Conservation (phyloP, 2,888 invertebrate genomes). For the Drosophila niveifrons region DNA sequence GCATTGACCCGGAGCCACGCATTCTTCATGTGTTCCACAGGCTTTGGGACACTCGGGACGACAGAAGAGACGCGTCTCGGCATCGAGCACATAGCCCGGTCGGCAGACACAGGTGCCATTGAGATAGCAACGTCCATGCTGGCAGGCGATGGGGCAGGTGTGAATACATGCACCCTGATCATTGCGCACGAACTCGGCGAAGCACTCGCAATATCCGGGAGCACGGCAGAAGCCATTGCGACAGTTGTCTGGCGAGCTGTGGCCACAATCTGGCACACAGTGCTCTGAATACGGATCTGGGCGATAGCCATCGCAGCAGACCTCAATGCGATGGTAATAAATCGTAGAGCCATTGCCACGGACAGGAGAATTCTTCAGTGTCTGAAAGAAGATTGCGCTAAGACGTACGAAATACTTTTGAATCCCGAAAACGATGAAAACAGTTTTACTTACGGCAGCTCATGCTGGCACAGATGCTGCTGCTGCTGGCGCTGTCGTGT, state of each 20-base stretch:
- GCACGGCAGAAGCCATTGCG: conserved; percentile 86
- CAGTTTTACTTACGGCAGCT: conserved; percentile 78
- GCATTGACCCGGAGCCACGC: conserved; percentile 75
- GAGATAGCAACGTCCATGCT: conserved; percentile 88
- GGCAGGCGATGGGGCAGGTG: conserved; percentile 89
- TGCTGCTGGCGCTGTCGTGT: conserved; percentile 53
- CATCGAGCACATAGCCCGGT: conserved; percentile 75
- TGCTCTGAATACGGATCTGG: conserved; percentile 86
- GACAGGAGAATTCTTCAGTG: conserved; percentile 57
- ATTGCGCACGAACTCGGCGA: conserved; percentile 81
- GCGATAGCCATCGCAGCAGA: conserved; percentile 90
- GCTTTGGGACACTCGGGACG: conserved; percentile 81
- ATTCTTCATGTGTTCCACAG: conserved; percentile 83
- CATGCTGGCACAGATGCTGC: conserved; percentile 70
- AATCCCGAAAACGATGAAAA: too few species aligned
- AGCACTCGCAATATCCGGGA: conserved; percentile 83
- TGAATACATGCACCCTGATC: conserved; percentile 86
- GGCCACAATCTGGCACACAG: conserved; percentile 85
- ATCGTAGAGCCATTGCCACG: conserved; percentile 85
- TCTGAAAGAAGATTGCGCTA: conserved; percentile 82
- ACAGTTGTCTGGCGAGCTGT: conserved; percentile 84
- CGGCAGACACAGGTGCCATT: conserved; percentile 88
- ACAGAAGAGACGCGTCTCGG: conserved; percentile 83
- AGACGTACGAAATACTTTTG: neutral
- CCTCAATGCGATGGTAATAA: conserved; percentile 87